These are phyloP conservation scores for Phoebastria nigripes DNA, from an alignment of 2,797 vertebrate species.

Conservation along the genomic window DNA sequence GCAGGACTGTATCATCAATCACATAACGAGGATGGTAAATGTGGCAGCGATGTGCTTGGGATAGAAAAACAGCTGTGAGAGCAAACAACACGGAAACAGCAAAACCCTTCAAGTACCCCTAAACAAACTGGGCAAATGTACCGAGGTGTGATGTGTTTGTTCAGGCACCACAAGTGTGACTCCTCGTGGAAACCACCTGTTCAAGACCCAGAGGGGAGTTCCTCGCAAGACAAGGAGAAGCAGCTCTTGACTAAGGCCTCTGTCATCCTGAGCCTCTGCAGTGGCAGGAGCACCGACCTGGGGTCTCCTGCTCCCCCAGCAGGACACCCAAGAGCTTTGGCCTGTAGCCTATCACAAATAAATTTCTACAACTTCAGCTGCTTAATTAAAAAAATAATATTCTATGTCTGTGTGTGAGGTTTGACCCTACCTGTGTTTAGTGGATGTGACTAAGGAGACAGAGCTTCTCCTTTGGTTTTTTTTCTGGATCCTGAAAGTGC, in stretches of 20 bases:
- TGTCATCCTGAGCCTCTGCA: not conserved
- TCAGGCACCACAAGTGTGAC: not conserved
- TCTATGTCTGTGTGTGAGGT: not conserved
- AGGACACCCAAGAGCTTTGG: not conserved
- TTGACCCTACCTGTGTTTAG: not conserved
- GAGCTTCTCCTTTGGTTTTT: not conserved
- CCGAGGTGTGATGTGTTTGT: not conserved
- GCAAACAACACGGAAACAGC: not conserved
- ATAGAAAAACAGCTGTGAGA: not conserved
- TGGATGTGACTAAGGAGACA: not conserved
- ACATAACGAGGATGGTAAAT: not conserved
- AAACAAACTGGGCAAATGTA: not conserved
- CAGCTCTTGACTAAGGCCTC: not conserved
- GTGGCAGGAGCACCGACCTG: fast-evolving
- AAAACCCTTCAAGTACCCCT: not conserved
- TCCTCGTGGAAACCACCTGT: not conserved
- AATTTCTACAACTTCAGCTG: not conserved
- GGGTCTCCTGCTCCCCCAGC: not conserved
- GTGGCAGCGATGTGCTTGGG: fast-evolving
- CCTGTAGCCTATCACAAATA: not conserved
- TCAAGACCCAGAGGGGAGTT: not conserved
- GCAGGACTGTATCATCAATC: not conserved
- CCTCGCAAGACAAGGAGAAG: not conserved
- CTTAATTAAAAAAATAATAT: not conserved
- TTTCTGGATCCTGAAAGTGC: not conserved